Evolutionary conservation across 2,797 vertebrate species (phyloP).

Genomic region (Glossophaga mutica): DNA sequence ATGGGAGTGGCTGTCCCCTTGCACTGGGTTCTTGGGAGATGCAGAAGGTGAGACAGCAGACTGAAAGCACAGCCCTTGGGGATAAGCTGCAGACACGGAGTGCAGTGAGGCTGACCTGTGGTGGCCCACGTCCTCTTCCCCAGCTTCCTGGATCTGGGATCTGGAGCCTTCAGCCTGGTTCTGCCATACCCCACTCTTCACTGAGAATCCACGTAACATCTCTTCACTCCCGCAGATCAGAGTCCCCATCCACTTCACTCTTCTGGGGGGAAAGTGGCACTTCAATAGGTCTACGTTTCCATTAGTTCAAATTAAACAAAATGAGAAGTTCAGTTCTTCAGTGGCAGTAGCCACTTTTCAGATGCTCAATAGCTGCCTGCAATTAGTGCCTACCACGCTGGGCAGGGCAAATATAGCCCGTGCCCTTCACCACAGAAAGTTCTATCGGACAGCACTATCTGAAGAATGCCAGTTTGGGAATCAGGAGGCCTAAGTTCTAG

Average conservation of each 20-base stretch:
- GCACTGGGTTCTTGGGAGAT: neutral
- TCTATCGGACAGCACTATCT: neutral
- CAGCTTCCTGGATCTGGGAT: neutral
- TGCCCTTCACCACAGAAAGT: neutral
- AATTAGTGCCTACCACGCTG: neutral
- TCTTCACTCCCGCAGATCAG: neutral
- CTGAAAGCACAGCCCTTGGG: neutral
- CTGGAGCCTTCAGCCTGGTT: neutral
- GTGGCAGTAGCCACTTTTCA: neutral
- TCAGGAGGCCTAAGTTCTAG: neutral
- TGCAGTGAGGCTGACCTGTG: neutral
- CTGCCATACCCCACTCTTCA: neutral
- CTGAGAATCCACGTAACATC: neutral
- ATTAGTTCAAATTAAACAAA: conserved; percentile 9
- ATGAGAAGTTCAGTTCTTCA: neutral
- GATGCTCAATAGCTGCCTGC: neutral
- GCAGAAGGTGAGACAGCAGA: neutral
- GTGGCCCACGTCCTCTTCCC: neutral
- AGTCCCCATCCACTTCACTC: neutral
- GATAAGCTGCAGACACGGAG: neutral
- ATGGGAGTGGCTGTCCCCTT: neutral
- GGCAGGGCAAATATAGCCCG: neutral
- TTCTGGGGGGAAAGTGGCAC: neutral
- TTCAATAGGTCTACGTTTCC: neutral
- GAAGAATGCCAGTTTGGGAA: neutral